These are phyloP conservation scores for Tenebrosternarchus preto DNA, from an alignment of 2,113 vertebrate genomes.

Conservation along the genomic window DNA sequence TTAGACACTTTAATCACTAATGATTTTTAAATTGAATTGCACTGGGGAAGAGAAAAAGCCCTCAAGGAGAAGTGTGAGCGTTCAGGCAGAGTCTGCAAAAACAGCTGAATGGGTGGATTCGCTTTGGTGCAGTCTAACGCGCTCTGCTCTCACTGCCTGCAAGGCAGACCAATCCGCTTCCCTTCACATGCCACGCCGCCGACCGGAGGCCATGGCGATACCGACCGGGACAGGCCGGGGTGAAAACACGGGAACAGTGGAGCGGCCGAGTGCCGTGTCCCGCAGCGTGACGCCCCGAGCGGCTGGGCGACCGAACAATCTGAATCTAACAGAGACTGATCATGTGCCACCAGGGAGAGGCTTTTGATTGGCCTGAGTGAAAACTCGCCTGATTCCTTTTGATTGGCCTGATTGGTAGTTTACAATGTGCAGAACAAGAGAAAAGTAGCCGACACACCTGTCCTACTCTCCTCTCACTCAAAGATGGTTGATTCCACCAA, in stretches of 20 bases:
- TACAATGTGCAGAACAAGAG: background rate
- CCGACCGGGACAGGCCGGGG: too few species aligned
- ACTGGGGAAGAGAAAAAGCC: constrained; percentile 21
- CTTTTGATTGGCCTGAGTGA: background rate
- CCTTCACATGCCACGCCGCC: background rate
- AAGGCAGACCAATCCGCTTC: constrained; percentile 29
- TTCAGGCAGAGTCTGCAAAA: background rate
- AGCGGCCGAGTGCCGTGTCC: too few species aligned
- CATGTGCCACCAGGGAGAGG: too few species aligned
- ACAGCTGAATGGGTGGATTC: constrained; percentile 32
- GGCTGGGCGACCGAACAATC: too few species aligned
- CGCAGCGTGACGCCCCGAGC: too few species aligned
- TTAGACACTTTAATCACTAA: constrained; percentile 49
- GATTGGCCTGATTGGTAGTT: background rate
- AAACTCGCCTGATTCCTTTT: background rate
- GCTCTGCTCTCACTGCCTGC: background rate
- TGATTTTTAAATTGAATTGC: constrained; percentile 47
- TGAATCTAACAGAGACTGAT: too few species aligned
- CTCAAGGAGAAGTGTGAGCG: constrained; percentile 27
- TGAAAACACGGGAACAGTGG: too few species aligned
- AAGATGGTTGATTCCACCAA: background rate
- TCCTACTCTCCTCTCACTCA: background rate
- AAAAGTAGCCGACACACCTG: background rate
- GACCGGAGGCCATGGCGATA: background rate
- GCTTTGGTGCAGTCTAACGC: background rate